Evolutionary conservation across 2,113 vertebrate genomes (phyloP).

Genomic region (Urocolius indicus): DNA sequence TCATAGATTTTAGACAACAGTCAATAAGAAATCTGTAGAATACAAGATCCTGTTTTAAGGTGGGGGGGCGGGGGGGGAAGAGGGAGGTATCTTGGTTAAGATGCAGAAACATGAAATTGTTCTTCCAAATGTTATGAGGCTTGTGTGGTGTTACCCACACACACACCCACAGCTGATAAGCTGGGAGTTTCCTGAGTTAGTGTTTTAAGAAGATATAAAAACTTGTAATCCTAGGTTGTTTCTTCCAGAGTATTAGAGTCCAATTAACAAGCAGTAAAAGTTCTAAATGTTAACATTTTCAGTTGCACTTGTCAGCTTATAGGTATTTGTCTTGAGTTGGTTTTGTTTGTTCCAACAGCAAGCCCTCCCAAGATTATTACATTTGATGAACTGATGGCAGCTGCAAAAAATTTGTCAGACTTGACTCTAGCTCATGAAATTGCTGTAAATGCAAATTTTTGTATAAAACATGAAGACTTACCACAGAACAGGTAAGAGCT

Average conservation of each 20-base stretch:
- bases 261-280: not conserved
- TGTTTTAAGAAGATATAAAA: slow-evolving; percentile 43
- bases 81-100: not conserved
- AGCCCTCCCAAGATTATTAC: slow-evolving; percentile 88
- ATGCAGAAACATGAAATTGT: not conserved
- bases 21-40: not conserved
- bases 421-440: slow-evolving; percentile 93
- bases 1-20: not conserved
- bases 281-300: not conserved
- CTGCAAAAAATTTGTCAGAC: slow-evolving; percentile 85
- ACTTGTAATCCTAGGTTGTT: not conserved
- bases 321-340: not conserved
- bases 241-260: not conserved
- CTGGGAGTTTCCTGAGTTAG: slow-evolving; percentile 42
- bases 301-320: not conserved
- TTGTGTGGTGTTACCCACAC: not conserved
- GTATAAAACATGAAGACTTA: slow-evolving; percentile 77
- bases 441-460: slow-evolving; percentile 85
- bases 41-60: not conserved
- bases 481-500: slow-evolving; percentile 82
- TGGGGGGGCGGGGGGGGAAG: too few relatives aligned
- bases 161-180: slow-evolving; percentile 11
- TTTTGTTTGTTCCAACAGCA: slow-evolving; percentile 73
- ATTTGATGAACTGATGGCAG: slow-evolving; percentile 89
- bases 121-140: not conserved